A percentile compares a stretch with the other conserved stretches of the same genome.
Conservation (phyloP, 2,113 vertebrate genomes). For the Cyanistes caeruleus region DNA sequence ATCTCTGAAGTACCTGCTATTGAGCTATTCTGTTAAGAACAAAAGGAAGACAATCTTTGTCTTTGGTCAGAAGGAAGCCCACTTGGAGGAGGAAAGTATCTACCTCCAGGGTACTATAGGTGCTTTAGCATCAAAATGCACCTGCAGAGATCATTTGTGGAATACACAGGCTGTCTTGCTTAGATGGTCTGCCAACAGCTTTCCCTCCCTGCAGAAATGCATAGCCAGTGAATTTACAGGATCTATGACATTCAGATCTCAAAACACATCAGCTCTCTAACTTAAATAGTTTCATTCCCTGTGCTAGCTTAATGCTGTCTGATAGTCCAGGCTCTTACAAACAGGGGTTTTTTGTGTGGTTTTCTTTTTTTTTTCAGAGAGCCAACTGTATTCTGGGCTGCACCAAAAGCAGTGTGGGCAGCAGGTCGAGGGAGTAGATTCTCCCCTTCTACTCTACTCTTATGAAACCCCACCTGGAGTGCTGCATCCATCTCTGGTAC, state of each 20-base stretch:
- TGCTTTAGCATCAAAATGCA: neutral
- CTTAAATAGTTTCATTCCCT: neutral
- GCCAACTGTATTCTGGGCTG: neutral
- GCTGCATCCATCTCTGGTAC: neutral
- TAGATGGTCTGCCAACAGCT: neutral
- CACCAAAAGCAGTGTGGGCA: neutral
- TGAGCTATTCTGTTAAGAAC: neutral
- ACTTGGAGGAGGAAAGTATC: too few relatives aligned
- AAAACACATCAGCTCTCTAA: neutral
- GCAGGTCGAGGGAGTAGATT: neutral
- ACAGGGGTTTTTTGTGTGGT: fast-evolving
- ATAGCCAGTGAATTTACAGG: neutral
- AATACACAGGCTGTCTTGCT: neutral
- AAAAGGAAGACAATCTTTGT: neutral
- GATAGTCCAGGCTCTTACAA: neutral
- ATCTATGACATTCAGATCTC: neutral
- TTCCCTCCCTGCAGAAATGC: neutral
- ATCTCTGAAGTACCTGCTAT: neutral
- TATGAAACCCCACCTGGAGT: neutral
- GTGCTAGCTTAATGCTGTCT: neutral
- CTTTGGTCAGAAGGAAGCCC: neutral
- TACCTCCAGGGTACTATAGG: fast-evolving
- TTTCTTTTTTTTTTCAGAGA: neutral
- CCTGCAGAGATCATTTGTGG: neutral
- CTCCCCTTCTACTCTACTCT: neutral